phyloP scores from a whole-genome alignment of 1,140 invertebrate genomes.

The Sweltsa coloradensis region DNA sequence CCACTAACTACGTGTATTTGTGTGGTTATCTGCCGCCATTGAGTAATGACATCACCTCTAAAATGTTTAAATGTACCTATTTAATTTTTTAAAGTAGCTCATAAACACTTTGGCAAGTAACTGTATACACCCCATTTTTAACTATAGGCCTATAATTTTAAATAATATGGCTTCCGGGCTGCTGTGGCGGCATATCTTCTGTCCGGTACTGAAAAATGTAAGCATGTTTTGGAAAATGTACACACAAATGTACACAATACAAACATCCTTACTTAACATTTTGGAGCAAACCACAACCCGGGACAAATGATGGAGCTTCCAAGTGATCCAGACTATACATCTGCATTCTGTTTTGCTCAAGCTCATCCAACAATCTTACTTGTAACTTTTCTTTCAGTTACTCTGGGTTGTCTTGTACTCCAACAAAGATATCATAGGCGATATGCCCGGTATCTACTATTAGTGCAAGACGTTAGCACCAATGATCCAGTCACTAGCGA shows the following conservation, averaged over 20 bases:
- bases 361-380: neutral
- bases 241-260: neutral
- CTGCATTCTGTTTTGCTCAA: neutral
- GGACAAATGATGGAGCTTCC: neutral
- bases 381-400: constrained; percentile 36
- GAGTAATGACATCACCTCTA: too few species aligned
- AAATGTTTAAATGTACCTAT: too few species aligned
- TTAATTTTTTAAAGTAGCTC: too few species aligned
- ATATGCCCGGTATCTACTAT: constrained; percentile 35
- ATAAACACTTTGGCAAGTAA: too few species aligned
- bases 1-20: neutral
- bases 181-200: too few species aligned
- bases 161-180: too few species aligned
- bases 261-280: neutral
- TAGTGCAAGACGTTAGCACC: constrained; percentile 28
- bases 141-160: too few species aligned
- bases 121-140: too few species aligned
- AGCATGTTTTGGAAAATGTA: neutral
- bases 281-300: too few species aligned
- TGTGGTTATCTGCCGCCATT: neutral
- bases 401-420: constrained; percentile 56
- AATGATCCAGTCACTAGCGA: too few species aligned
- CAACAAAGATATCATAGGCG: constrained; percentile 54
- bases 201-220: too few species aligned
- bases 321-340: neutral